Percentiles rank a stretch among this genome's conserved stretches.
phyloP scores from a whole-genome alignment of 2,113 vertebrate species.

The Synchiropus splendidus region DNA sequence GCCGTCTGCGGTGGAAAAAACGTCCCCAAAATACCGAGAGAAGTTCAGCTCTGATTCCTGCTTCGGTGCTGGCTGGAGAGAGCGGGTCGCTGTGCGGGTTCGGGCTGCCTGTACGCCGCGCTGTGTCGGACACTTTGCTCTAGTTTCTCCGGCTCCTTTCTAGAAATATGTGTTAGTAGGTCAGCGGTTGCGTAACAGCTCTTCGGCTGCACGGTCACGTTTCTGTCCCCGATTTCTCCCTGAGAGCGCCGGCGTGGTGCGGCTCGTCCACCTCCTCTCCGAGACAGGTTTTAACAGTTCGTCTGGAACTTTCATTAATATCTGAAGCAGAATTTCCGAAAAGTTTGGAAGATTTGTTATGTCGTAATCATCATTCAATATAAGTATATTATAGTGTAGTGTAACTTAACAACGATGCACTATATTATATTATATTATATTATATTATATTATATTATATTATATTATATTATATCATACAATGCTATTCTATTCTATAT shows the following conservation, averaged over 20 bases:
- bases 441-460: no score
- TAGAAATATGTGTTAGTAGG: constrained; percentile 78
- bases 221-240: constrained; percentile 50
- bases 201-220: constrained; percentile 71
- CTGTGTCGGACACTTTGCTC: constrained; percentile 63
- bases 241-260: constrained; percentile 11
- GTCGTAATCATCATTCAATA: no score
- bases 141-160: constrained; percentile 61
- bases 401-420: no score
- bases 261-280: no score
- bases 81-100: constrained; percentile 32
- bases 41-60: constrained; percentile 1
- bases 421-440: no score
- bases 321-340: no score
- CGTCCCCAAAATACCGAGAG: constrained; percentile 12
- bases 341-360: no score
- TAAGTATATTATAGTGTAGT: no score
- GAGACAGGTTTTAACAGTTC: no score
- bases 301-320: no score
- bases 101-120: constrained; percentile 46
- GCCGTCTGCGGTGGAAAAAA: constrained; percentile 23
- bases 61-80: constrained; percentile 6
- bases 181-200: constrained; percentile 76
- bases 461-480: no score
- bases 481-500: no score